phyloP scores from a whole-genome alignment of 1,140 invertebrate species.

The Trichonephila clavipes region DNA sequence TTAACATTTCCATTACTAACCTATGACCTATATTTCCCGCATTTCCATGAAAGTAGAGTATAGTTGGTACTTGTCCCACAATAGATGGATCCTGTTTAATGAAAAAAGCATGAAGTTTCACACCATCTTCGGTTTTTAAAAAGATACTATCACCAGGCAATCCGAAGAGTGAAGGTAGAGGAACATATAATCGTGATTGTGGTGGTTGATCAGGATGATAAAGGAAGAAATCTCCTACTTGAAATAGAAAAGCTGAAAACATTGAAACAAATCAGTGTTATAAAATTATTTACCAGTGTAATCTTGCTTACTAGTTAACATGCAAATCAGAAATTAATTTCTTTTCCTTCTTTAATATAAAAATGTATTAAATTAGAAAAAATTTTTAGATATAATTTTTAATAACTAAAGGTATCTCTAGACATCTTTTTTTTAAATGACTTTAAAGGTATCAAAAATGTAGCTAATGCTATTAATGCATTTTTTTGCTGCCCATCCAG shows the following conservation, averaged over 20 bases:
- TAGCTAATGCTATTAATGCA: too few species aligned
- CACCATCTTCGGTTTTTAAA: slow-evolving; percentile 87
- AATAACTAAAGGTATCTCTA: too few species aligned
- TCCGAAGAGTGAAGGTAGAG: slow-evolving; percentile 90
- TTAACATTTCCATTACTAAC: slow-evolving; percentile 80
- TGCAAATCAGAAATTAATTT: too few species aligned
- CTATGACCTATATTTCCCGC: slow-evolving; percentile 97
- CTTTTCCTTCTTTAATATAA: too few species aligned
- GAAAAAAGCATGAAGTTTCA: slow-evolving; percentile 91
- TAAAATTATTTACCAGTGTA: too few species aligned
- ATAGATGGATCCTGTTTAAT: slow-evolving; percentile 88
- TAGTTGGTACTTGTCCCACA: slow-evolving; percentile 86
- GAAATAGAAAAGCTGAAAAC: slow-evolving; percentile 88
- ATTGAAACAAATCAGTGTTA: slow-evolving; percentile 44
- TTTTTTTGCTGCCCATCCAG: too few species aligned
- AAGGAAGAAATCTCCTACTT: slow-evolving; percentile 90
- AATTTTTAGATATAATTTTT: too few species aligned
- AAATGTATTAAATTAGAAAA: too few species aligned
- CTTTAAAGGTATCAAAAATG: too few species aligned
- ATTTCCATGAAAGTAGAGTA: slow-evolving; percentile 97
- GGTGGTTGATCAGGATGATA: slow-evolving; percentile 94
- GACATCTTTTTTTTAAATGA: too few species aligned
- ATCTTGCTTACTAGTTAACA: too few species aligned
- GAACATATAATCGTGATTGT: slow-evolving; percentile 92
- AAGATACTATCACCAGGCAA: slow-evolving; percentile 92